phyloP scores from a whole-genome alignment of 2,797 vertebrate species.

The Zenarchopterus dispar region DNA sequence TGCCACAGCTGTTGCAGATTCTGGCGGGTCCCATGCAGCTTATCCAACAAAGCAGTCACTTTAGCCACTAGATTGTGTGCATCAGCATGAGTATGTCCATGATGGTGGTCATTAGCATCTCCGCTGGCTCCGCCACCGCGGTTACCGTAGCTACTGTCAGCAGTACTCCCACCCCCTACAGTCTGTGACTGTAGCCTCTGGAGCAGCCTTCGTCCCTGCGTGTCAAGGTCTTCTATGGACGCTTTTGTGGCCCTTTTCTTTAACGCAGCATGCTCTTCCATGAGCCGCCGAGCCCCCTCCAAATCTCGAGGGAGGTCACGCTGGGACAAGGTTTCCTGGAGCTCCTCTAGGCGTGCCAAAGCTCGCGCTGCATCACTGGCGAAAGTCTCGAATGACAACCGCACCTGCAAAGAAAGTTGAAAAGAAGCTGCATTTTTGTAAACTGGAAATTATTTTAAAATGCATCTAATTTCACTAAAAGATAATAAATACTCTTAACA shows the following conservation, averaged over 20 bases:
- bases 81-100: conserved; percentile 84
- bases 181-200: conserved; percentile 88
- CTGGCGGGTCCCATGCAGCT: conserved; percentile 92
- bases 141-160: conserved; percentile 82
- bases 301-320: conserved; percentile 95
- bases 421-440: not conserved
- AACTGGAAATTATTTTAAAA: not conserved
- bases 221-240: conserved; percentile 94
- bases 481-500: not conserved
- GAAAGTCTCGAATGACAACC: conserved; percentile 92
- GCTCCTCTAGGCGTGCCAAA: conserved; percentile 91
- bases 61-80: conserved; percentile 92
- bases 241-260: conserved; percentile 97
- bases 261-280: conserved; percentile 92
- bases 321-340: conserved; percentile 94
- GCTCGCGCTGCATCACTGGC: conserved; percentile 92
- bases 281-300: conserved; percentile 92
- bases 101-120: conserved; percentile 76
- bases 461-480: not conserved
- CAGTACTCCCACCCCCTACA: conserved; percentile 79
- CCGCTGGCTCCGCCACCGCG: conserved; percentile 75
- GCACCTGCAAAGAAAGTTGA: conserved; percentile 61
- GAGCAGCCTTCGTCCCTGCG: conserved; percentile 93
- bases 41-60: conserved; percentile 92
- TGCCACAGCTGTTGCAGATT: conserved; percentile 98